A percentile compares a stretch with the other conserved stretches of the same genome.
phyloP scores from a whole-genome alignment of 2,797 vertebrate species.

The Enoplosus armatus region DNA sequence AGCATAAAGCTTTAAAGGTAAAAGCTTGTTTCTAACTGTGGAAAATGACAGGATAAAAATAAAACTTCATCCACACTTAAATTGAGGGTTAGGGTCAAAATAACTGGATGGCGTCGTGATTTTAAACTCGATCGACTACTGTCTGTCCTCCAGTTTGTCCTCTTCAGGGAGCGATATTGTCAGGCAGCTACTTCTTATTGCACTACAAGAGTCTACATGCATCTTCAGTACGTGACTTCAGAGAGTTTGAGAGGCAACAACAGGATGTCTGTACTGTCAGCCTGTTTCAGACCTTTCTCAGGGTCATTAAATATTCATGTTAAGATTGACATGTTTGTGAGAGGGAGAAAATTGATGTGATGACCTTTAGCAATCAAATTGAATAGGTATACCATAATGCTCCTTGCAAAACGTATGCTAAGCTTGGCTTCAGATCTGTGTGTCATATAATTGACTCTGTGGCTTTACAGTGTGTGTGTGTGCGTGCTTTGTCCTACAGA shows the following conservation, averaged over 20 bases:
- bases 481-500: constrained; percentile 42
- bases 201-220: neutral
- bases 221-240: constrained; percentile 17
- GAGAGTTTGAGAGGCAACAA: constrained; percentile 43
- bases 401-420: constrained; percentile 25
- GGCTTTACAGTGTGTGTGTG: constrained; percentile 46
- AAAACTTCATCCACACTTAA: neutral
- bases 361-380: constrained; percentile 49
- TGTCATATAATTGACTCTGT: constrained; percentile 51
- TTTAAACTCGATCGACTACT: neutral
- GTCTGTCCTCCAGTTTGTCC: neutral
- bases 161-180: neutral
- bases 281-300: constrained; percentile 36
- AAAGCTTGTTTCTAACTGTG: neutral
- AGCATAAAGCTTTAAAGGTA: neutral
- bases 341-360: constrained; percentile 44
- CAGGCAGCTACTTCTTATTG: neutral
- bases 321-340: constrained; percentile 53
- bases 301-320: constrained; percentile 61
- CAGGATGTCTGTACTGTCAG: constrained; percentile 43
- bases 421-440: constrained; percentile 31
- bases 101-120: neutral
- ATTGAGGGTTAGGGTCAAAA: constrained; percentile 6
- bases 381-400: constrained; percentile 28
- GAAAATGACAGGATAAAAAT: neutral